Base-by-base conservation (phyloP, 1,140 invertebrate species). In the Calephelis virginiensis region DNA sequence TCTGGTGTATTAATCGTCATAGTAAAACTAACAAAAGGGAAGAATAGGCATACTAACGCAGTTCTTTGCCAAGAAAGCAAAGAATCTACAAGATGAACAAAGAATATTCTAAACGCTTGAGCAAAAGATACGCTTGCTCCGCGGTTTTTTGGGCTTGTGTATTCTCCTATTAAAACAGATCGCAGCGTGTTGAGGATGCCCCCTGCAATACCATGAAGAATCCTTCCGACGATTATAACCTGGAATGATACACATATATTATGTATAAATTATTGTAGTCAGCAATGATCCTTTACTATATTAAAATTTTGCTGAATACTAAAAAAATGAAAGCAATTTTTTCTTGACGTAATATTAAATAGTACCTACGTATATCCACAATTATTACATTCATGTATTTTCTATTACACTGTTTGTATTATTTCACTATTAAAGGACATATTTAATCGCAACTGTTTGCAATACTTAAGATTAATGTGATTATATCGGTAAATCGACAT, bases 1-100 rank as follows among this genome's bases (percentile, higher is more conserved):
- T 96, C 95, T 0, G 94, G 94, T 4, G 93, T 83, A 40, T 93
- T 92, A 8, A 88, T 73, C 8, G 92, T 78, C 37, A 92, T 73
- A 0, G 91, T 8, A 8, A 92, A 81, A 65, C 87, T 83, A 5
- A 86, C 14, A n/a, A 92, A 77, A 8, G 91, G 89, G 4, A 93
- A 73, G 13, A 82, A 66, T 0, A 78, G 80, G 61, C 87, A 90
- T 6, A 94, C 73, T 6, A 92, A 71, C 0, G 92, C 92, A 10
- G 92, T 90, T 10, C 78, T 74, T 76, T 92, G 83, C 93, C 93
- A 94, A 40, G 83, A 74, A 0, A 93, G 72, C 66, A 91, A 91
- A 1, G 92, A 92, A 11, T 93, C 93, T 11, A 94, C 50, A 0
- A 91, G 66, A 73, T 94, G 93, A 1, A 86, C 85, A 6, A 91